Conservation (phyloP, 2,888 invertebrate species). For the Drosophila diplacantha region DNA sequence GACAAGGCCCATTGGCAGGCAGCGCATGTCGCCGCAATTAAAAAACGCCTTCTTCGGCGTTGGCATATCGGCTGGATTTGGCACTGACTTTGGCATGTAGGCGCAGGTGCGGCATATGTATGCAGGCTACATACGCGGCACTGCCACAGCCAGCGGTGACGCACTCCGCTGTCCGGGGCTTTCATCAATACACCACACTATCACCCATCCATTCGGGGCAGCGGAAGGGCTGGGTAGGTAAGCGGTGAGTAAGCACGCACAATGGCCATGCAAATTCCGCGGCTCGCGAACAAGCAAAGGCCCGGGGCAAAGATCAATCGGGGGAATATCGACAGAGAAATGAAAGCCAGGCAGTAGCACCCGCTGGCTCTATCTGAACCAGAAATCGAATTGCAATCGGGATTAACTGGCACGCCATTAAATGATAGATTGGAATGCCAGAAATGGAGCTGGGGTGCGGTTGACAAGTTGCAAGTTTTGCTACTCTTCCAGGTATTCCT, state of each 20-base stretch:
- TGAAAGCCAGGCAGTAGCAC: conserved; percentile 5
- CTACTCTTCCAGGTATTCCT: neutral
- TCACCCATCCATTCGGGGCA: neutral
- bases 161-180: conserved; percentile 48
- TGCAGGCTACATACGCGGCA: conserved; percentile 48
- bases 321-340: conserved; percentile 17
- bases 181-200: conserved; percentile 8
- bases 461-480: neutral
- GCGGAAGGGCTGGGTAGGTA: conserved; percentile 23
- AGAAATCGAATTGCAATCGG: conserved; percentile 1
- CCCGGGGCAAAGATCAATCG: conserved; percentile 65
- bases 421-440: conserved; percentile 3
- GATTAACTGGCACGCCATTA: conserved; percentile 1
- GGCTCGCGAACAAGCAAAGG: conserved; percentile 50
- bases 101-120: conserved; percentile 72
- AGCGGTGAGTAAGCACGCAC: conserved; percentile 44
- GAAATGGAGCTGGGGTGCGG: neutral
- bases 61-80: conserved; percentile 40
- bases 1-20: conserved; percentile 71
- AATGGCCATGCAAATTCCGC: conserved; percentile 64
- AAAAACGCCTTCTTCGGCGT: conserved; percentile 74
- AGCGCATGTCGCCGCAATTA: conserved; percentile 75
- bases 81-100: conserved; percentile 67
- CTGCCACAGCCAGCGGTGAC: conserved; percentile 41
- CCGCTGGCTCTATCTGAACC: neutral